phyloP scores from a whole-genome alignment of 1,140 invertebrate genomes.

The Anastatus disparis region DNA sequence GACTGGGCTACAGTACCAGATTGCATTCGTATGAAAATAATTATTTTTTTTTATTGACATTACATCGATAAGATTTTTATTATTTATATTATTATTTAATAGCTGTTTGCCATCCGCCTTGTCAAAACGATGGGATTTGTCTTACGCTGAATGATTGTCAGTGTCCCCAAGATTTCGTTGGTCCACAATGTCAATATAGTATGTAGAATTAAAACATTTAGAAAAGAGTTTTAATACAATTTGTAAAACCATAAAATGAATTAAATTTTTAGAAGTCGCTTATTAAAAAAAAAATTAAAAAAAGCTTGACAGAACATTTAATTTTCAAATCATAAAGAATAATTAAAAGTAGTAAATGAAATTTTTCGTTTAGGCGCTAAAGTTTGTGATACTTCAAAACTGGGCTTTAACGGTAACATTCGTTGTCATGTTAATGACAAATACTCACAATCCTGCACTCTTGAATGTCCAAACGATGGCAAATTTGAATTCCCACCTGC shows the following conservation, averaged over 20 bases:
- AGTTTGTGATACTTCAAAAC: conserved; percentile 70
- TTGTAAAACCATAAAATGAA: too few species aligned
- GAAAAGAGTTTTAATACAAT: too few species aligned
- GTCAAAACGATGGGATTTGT: conserved; percentile 81
- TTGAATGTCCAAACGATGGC: conserved; percentile 75
- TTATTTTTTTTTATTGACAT: neutral
- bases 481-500: conserved; percentile 72
- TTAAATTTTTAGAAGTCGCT: too few species aligned
- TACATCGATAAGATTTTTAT: neutral
- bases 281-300: too few species aligned
- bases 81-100: conserved; percentile 27
- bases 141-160: conserved; percentile 79
- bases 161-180: conserved; percentile 77
- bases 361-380: conserved; percentile 67
- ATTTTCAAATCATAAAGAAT: too few species aligned
- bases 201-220: too few species aligned
- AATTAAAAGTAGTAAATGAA: too few species aligned
- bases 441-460: conserved; percentile 69
- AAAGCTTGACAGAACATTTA: too few species aligned
- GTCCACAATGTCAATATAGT: conserved; percentile 82
- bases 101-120: conserved; percentile 80
- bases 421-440: conserved; percentile 73
- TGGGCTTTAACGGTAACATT: conserved; percentile 81
- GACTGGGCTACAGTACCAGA: conserved; percentile 73
- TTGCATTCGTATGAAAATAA: conserved; percentile 69